Base-by-base conservation (phyloP, 2,113 vertebrate species). In the Nicator chloris region DNA sequence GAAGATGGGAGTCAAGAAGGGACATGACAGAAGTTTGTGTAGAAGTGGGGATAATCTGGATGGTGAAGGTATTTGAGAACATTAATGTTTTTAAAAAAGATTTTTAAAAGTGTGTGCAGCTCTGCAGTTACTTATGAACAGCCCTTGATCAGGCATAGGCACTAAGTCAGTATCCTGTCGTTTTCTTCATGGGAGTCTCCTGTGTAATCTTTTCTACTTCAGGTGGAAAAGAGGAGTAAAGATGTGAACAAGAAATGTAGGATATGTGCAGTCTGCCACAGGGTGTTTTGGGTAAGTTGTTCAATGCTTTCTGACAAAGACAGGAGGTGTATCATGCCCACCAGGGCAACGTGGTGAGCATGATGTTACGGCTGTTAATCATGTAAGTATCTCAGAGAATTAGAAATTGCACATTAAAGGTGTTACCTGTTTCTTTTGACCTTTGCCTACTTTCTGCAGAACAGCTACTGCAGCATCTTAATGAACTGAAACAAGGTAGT, bases 1-100 rank as follows among this genome's bases (percentile, higher is more conserved):
- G 51, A 91, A 78, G 87, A 77, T 83, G 51, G 54, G 56, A 96
- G 82, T 96, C 95, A 96, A 94, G 96, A 96, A 97, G 47, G 65
- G 88, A 75, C 95, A 94, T 90, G 94, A 96, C 53, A 72, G 16
- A 87, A 64, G 49, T 37, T 88, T 80, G 83, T 87, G 42, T 93
- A 80, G 68, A 82, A 85, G 42, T 81, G n/a, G 40, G 5, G 63
- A 30, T 71, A 42, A 30, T 49, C 40, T 75, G 60, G 23, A 15
- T 83, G 47, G 66, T 75, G 80, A 88, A 93, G 54, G n/a, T 57
- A 3, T 73, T 37, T 81, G 51, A 75, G 76, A 92, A 93, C 63
- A 91, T 47, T 50, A 50, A 53, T 66, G 49, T 79, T 78, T 61
- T 2, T 9, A 3, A 45, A 90, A 64, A 51, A 45, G 7, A 15